These are phyloP conservation scores for Balaenoptera acutorostrata DNA, from an alignment of 2,113 vertebrate genomes.

Conservation along the genomic window DNA sequence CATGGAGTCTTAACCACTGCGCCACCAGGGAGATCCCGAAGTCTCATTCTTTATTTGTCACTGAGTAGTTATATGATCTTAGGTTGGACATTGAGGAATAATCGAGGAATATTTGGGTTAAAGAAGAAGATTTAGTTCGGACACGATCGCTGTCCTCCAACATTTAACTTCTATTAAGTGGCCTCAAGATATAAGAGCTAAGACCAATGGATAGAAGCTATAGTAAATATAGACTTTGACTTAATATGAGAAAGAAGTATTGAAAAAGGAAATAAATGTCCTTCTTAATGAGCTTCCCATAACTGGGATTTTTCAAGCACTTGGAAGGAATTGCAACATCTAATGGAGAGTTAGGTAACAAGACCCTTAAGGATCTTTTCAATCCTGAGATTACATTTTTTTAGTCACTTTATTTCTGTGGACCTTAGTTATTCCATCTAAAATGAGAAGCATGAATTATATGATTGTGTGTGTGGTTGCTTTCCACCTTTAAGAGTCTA, in stretches of 20 bases:
- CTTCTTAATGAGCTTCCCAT: neutral
- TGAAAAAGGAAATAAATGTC: neutral
- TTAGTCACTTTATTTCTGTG: neutral
- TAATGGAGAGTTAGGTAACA: neutral
- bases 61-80: neutral
- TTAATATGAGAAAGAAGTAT: neutral
- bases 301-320: neutral
- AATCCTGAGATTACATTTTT: neutral
- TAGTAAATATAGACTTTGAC: neutral
- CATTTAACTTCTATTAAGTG: neutral
- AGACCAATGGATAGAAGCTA: neutral
- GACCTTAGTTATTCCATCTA: neutral
- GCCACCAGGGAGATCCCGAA: neutral
- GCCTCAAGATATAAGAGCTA: neutral
- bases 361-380: neutral
- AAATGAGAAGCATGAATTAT: slow-evolving; percentile 1
- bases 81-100: neutral
- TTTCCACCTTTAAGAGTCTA: neutral
- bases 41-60: neutral
- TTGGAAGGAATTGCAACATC: neutral
- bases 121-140: neutral
- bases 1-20: no score
- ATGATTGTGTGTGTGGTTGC: neutral
- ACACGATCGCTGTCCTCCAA: neutral
- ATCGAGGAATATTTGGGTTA: neutral